These are phyloP conservation scores for Diglossa cyanea DNA, from an alignment of 2,797 vertebrate species.

Conservation along the genomic window DNA sequence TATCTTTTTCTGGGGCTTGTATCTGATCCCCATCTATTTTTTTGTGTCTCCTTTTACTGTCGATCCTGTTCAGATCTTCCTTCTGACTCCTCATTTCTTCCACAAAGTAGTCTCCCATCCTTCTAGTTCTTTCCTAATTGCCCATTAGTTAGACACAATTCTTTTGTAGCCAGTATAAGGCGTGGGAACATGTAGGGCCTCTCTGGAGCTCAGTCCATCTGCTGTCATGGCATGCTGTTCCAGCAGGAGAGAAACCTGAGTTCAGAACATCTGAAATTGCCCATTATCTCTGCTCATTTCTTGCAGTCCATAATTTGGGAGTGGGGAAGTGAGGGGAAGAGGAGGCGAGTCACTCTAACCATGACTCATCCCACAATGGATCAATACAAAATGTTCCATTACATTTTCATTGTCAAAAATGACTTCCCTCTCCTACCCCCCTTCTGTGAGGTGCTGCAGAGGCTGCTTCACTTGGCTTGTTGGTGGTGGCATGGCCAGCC, in stretches of 20 bases:
- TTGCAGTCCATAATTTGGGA: conserved; percentile 47
- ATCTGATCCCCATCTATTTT: not conserved
- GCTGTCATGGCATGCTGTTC: not conserved
- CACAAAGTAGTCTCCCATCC: not conserved
- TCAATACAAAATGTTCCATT: conserved; percentile 28
- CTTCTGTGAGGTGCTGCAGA: not conserved
- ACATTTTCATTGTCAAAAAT: conserved; percentile 1
- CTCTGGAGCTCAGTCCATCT: not conserved
- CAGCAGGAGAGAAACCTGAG: not conserved
- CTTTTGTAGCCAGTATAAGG: not conserved
- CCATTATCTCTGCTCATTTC: conserved; percentile 17
- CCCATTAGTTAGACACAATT: not conserved
- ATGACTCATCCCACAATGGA: conserved; percentile 21
- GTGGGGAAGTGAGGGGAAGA: conserved; percentile 7
- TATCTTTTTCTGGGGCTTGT: fast-evolving
- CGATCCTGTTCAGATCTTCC: not conserved
- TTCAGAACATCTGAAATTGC: conserved; percentile 31
- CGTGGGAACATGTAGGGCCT: not conserved
- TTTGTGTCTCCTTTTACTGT: not conserved
- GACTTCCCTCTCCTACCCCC: not conserved
- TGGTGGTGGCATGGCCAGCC: not conserved
- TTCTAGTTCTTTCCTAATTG: not conserved
- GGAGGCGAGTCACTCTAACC: not conserved
- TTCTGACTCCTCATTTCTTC: not conserved
- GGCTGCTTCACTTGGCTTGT: not conserved